Conservation (phyloP, 1,140 invertebrate genomes). For the Augochlora pura region DNA sequence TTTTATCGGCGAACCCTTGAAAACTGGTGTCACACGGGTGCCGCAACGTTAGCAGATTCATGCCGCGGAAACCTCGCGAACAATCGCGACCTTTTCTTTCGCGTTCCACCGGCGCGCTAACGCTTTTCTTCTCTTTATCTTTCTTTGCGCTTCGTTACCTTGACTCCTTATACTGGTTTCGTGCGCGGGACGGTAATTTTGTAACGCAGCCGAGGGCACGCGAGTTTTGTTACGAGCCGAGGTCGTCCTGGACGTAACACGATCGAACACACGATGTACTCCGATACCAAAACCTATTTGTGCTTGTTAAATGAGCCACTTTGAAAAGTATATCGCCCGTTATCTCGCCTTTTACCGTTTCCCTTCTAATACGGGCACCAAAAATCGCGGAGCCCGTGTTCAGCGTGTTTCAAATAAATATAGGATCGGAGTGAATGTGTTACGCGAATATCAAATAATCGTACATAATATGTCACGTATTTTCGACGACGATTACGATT, state of each 20-base stretch:
- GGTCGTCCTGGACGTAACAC: conserved; percentile 1
- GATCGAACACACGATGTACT: conserved; percentile 5
- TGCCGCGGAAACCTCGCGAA: no score
- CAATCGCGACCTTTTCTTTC: no score
- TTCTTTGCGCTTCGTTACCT: neutral
- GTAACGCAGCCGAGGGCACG: conserved; percentile 36
- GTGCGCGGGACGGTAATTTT: conserved; percentile 28
- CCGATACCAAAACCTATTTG: neutral
- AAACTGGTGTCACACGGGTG: neutral
- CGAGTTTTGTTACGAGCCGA: conserved; percentile 16
- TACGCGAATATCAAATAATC: no score
- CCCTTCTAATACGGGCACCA: no score
- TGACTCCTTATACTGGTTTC: conserved; percentile 40
- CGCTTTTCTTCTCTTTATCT: neutral
- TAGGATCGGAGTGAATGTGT: no score
- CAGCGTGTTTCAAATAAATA: no score
- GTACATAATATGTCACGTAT: no score
- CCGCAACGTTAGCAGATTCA: neutral
- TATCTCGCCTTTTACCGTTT: neutral
- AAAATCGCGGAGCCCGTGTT: no score
- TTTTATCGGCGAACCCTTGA: conserved; percentile 46
- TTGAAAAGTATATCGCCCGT: neutral
- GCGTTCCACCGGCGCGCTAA: neutral
- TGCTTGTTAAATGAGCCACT: neutral
- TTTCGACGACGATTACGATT: no score